Conservation (phyloP, 2,797 vertebrate species). For the Halcyon smyrnensis region DNA sequence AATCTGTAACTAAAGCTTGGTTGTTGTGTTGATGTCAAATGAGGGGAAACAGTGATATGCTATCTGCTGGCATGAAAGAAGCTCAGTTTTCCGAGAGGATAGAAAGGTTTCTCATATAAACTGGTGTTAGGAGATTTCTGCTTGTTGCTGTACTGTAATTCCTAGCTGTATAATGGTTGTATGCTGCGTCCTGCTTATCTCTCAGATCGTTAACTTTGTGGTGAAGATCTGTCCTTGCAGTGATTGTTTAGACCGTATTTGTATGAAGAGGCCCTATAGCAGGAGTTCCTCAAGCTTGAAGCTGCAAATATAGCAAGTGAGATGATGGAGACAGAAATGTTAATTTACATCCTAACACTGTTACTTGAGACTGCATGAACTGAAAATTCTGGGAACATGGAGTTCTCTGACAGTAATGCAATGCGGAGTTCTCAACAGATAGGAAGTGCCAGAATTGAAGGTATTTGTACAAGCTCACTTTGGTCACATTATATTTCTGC, state of each 20-base stretch:
- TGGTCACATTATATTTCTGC: not conserved
- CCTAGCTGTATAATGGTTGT: rapidly evolving
- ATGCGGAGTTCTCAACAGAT: not conserved
- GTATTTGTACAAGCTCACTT: not conserved
- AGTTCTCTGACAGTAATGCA: not conserved
- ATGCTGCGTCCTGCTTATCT: not conserved
- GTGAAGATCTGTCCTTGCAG: not conserved
- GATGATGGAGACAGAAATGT: not conserved
- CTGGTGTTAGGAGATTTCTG: not conserved
- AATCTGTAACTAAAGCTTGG: not conserved
- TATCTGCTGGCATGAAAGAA: not conserved
- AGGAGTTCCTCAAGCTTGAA: not conserved
- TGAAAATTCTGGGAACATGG: not conserved
- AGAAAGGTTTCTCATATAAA: not conserved
- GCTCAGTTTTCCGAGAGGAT: not conserved
- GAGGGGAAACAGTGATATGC: not conserved
- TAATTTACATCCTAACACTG: not conserved
- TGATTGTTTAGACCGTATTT: not conserved
- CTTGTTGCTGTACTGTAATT: not conserved
- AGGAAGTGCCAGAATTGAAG: not conserved
- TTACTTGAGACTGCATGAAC: not conserved
- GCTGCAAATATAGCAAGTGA: not conserved
- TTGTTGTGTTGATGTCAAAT: not conserved
- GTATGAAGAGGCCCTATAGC: not conserved
- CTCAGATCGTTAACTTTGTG: not conserved